Evolutionary conservation across 2,888 invertebrate species (phyloP).

Genomic region (Ichneumoninae sp.): DNA sequence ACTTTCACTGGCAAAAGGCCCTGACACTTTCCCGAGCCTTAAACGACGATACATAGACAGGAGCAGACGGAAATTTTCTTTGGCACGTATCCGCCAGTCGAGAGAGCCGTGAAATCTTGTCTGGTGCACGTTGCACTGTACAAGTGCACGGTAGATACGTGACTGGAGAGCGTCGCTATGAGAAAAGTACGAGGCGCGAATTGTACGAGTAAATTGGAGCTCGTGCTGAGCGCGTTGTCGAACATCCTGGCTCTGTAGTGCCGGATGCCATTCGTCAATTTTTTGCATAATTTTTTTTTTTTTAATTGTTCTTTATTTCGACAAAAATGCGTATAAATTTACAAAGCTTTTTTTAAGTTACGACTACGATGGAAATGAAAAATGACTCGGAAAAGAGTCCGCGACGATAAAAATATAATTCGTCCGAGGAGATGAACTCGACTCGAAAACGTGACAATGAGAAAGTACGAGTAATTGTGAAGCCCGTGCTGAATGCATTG

Average conservation of each 20-base stretch:
- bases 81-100: slow-evolving; percentile 53
- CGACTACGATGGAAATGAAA: no score
- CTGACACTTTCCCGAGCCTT: slow-evolving; percentile 64
- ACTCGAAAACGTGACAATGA: slow-evolving; percentile 23
- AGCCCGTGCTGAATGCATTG: no score
- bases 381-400: no score
- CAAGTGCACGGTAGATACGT: slow-evolving; percentile 30
- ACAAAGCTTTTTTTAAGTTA: no score
- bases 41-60: slow-evolving; percentile 38
- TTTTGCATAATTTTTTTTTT: no score
- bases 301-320: no score
- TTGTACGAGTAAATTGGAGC: no score
- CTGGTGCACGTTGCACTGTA: slow-evolving; percentile 15
- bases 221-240: no score
- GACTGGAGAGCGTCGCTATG: slow-evolving; percentile 24
- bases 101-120: slow-evolving; percentile 50
- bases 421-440: not conserved
- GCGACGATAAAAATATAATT: no score
- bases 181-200: slow-evolving; percentile 28
- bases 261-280: not conserved
- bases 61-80: slow-evolving; percentile 51
- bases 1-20: slow-evolving; percentile 64
- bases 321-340: no score
- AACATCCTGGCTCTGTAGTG: not conserved
- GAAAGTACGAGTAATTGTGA: not conserved